These are phyloP conservation scores for Willisornis vidua DNA, from an alignment of 2,113 vertebrate genomes.

Conservation along the genomic window DNA sequence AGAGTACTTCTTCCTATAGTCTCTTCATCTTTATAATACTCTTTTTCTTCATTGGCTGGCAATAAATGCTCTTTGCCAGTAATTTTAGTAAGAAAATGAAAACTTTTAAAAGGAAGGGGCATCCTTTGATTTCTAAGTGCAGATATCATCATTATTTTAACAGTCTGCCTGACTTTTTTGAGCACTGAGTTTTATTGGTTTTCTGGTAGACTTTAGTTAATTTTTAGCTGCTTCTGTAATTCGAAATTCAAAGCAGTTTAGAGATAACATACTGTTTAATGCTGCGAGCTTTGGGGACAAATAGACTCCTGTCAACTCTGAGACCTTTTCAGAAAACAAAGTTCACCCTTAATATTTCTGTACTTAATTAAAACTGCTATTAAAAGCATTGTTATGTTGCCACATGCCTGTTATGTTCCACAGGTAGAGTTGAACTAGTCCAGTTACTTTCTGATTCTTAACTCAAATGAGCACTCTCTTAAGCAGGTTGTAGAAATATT, in stretches of 20 bases:
- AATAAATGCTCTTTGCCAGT: background rate
- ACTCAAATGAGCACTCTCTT: background rate
- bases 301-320: background rate
- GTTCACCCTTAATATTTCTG: background rate
- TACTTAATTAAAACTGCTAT: background rate
- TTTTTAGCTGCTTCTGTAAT: background rate
- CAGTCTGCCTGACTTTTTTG: background rate
- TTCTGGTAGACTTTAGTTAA: background rate
- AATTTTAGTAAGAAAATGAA: background rate
- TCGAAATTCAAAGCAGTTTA: background rate
- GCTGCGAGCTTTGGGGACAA: background rate
- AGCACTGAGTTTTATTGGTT: background rate
- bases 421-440: background rate
- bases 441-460: background rate
- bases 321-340: background rate
- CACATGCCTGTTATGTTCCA: rapidly evolving
- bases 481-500: background rate
- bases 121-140: background rate
- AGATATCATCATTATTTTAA: background rate
- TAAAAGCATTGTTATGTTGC: background rate
- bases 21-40: background rate
- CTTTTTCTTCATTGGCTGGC: background rate
- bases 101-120: background rate
- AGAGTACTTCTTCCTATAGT: background rate
- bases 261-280: background rate